phyloP scores from a whole-genome alignment of 2,113 vertebrate genomes.

The human (Homo sapiens) region DNA sequence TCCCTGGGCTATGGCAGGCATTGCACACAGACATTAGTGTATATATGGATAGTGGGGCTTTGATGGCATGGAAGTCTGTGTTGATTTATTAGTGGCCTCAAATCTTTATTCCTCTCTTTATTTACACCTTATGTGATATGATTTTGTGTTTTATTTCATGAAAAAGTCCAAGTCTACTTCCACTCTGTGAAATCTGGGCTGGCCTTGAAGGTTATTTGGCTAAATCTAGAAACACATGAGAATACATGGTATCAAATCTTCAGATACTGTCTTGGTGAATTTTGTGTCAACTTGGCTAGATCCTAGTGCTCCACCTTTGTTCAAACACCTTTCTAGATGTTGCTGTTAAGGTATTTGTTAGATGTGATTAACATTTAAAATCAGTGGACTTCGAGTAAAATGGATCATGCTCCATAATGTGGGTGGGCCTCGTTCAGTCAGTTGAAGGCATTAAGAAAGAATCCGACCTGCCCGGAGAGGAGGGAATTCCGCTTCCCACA shows the following conservation, averaged over 20 bases:
- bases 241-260: accelerated
- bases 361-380: background rate
- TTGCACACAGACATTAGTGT: accelerated
- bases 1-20: accelerated
- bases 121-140: accelerated
- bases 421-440: background rate
- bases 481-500: background rate
- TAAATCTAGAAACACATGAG: background rate
- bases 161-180: background rate
- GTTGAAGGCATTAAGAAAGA: background rate
- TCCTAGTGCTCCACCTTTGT: background rate
- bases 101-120: background rate
- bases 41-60: accelerated
- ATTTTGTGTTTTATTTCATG: no score
- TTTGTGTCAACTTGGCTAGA: background rate
- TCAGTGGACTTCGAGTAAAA: no score
- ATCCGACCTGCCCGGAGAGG: background rate
- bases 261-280: background rate
- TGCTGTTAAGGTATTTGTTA: background rate
- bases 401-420: background rate
- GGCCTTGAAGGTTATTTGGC: background rate
- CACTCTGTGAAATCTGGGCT: background rate
- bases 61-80: background rate
- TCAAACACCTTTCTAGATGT: background rate
- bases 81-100: no score